Evolutionary conservation across 2,888 invertebrate species (phyloP), one percentile per base, ranked within the genome.

Genomic region (Conops quadrifasciatus): DNA sequence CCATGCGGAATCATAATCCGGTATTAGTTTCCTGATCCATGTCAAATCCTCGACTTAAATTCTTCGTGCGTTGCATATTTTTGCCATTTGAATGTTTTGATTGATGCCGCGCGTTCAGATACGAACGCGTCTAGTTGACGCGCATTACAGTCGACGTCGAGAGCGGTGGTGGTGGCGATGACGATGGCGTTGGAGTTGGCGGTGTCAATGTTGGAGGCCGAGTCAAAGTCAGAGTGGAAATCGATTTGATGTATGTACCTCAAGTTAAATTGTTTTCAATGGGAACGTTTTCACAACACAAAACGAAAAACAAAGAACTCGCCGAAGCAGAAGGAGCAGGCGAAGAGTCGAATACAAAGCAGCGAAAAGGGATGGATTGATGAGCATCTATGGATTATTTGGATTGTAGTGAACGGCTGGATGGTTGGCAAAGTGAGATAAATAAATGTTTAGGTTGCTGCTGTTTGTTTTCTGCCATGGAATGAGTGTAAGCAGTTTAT

Each of bases 11-110:
- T 83, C 82, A 83, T 85, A 85, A 85, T 85, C 85, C 83, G 84
- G 85, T 78, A 84, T 85, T 85, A 84, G 84, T 83, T 84, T 84
- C 84, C 85, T 85, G 85, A 85, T 85, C 85, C 85, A 85, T 85
- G 85, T 84, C 83, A 85, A 85, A 85, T 85, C 85, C 83, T 81
- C 81, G 82, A 84, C 83, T 85, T 82, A 82, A 79, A 80, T 75
- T 78, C 24, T 11, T 24, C 21, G 53, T 72, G 68, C 58, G 56
- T 70, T 70, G 62, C 67, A 63, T 72, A 74, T 77, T 73, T 73
- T 67, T 73, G 73, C 67, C 60, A 75, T 77, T 76, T 76, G 76
- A 53, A 30, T 77, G 79, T 80, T 81, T 80, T 81, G 80, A 81
- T 81, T 81, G 80, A 81, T 81, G 79, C 79, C 75, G 77, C 51